Evolutionary conservation across 2,888 invertebrate species (phyloP).

Genomic region (Aphidius colemani): DNA sequence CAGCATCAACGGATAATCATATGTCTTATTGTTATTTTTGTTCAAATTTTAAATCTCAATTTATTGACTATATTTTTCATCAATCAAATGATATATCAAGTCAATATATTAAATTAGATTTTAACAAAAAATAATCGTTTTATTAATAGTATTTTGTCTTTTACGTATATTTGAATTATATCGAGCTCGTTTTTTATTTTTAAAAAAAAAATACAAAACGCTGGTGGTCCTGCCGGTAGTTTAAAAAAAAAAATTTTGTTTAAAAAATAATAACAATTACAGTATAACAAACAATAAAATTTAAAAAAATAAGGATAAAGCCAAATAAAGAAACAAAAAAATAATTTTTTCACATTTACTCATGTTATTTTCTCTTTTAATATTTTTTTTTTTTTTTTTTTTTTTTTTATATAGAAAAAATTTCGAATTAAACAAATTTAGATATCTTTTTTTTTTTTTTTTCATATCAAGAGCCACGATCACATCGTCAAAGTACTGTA

Average conservation of each 20-base stretch:
- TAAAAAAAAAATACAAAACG: not conserved
- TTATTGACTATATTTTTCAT: not conserved
- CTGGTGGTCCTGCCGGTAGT: too few relatives aligned
- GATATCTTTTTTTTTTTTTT: constrained; percentile 10
- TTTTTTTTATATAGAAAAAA: constrained; percentile 2
- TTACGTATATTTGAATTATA: too few relatives aligned
- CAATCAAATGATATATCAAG: not conserved
- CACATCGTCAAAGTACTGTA: constrained; percentile 46
- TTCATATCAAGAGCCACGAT: constrained; percentile 41
- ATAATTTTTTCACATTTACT: constrained; percentile 31
- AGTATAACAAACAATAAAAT: not conserved
- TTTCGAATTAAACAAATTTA: constrained; percentile 25
- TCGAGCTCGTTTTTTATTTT: not conserved
- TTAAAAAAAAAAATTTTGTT: too few relatives aligned
- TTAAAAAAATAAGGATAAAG: constrained; percentile 17
- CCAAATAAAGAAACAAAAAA: constrained; percentile 23
- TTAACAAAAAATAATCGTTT: too few relatives aligned
- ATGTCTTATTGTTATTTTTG: too few relatives aligned
- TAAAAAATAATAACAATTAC: constrained; percentile 10
- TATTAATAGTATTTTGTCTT: too few relatives aligned
- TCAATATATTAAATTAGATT: not conserved
- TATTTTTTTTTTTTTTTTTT: constrained; percentile 23
- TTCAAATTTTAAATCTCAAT: not conserved
- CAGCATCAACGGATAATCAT: constrained; percentile 14
- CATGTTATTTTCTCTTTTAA: constrained; percentile 24